A percentile compares a stretch with the other conserved stretches of the same genome.
These are phyloP conservation scores for Orchesella cincta DNA, from an alignment of 1,140 invertebrate species.

Conservation along the genomic window DNA sequence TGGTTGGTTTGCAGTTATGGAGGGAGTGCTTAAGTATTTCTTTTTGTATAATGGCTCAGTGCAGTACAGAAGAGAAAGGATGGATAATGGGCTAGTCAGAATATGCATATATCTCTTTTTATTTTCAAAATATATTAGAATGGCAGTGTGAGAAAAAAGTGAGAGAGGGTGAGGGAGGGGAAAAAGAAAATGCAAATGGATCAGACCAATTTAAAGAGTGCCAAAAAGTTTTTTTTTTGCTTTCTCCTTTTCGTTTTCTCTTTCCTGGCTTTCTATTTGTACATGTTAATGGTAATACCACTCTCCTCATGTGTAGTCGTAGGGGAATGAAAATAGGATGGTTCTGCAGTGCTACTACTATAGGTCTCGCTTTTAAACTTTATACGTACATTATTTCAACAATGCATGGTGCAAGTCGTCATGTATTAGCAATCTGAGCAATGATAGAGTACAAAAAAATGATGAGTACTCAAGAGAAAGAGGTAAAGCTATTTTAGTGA, in stretches of 20 bases:
- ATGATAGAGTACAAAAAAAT: neutral
- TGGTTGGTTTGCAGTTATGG: too few relatives aligned
- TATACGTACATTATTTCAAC: too few relatives aligned
- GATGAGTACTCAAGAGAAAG: constrained; percentile 18
- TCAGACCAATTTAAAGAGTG: constrained; percentile 50
- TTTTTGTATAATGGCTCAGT: constrained; percentile 7
- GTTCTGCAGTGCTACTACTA: neutral
- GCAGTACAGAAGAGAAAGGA: neutral
- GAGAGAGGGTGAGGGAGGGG: constrained; percentile 19
- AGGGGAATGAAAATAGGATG: neutral
- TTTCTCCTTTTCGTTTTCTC: constrained; percentile 7
- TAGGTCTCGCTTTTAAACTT: too few relatives aligned
- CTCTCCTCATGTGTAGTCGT: neutral
- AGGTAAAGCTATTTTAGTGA: neutral
- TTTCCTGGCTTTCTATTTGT: constrained; percentile 5
- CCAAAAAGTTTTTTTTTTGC: constrained; percentile 44
- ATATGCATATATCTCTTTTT: neutral
- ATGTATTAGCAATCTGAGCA: too few relatives aligned
- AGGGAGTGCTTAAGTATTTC: neutral
- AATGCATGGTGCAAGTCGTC: too few relatives aligned
- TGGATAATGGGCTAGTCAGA: neutral
- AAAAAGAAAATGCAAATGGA: constrained; percentile 50
- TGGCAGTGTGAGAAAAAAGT: neutral
- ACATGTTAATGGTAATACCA: constrained; percentile 7
- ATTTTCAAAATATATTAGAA: neutral